Conservation (phyloP, 2,797 vertebrate genomes). For the Pampus argenteus region DNA sequence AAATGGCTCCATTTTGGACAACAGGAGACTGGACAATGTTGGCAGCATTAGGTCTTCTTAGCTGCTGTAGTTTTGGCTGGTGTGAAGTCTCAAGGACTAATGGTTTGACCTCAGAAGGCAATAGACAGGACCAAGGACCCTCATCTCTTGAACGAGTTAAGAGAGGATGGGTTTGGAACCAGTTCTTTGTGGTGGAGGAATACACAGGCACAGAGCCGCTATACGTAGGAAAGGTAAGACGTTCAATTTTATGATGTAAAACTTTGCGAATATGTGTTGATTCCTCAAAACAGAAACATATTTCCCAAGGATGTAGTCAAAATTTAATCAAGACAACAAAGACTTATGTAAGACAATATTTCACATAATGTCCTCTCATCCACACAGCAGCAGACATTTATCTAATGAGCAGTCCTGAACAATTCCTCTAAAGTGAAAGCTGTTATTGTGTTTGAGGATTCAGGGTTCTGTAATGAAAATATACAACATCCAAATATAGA, state of each 20-base stretch:
- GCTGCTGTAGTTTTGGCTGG: slow-evolving; percentile 71
- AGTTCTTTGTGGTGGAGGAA: slow-evolving; percentile 99
- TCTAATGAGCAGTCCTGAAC: slow-evolving; percentile 23
- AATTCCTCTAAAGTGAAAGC: neutral
- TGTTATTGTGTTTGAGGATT: slow-evolving; percentile 18
- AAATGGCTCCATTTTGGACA: slow-evolving; percentile 80
- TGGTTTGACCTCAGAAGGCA: slow-evolving; percentile 54
- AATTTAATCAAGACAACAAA: neutral
- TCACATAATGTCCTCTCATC: neutral
- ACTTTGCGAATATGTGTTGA: neutral
- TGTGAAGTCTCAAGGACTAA: slow-evolving; percentile 83
- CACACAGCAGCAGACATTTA: slow-evolving; percentile 2
- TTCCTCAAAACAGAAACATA: neutral
- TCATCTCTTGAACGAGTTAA: slow-evolving; percentile 90
- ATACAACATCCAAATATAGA: slow-evolving; percentile 3
- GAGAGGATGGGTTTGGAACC: slow-evolving; percentile 99
- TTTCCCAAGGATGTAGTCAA: neutral
- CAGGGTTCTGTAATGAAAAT: slow-evolving; percentile 8
- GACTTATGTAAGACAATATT: too few relatives aligned
- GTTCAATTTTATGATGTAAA: neutral
- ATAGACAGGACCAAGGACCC: slow-evolving; percentile 70
- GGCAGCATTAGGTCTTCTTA: slow-evolving; percentile 71
- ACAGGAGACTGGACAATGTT: slow-evolving; percentile 67
- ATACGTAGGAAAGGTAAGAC: slow-evolving; percentile 97
- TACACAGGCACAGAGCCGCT: slow-evolving; percentile 98